phyloP scores from a whole-genome alignment of 2,888 invertebrate genomes.

The Idaea biselata region DNA sequence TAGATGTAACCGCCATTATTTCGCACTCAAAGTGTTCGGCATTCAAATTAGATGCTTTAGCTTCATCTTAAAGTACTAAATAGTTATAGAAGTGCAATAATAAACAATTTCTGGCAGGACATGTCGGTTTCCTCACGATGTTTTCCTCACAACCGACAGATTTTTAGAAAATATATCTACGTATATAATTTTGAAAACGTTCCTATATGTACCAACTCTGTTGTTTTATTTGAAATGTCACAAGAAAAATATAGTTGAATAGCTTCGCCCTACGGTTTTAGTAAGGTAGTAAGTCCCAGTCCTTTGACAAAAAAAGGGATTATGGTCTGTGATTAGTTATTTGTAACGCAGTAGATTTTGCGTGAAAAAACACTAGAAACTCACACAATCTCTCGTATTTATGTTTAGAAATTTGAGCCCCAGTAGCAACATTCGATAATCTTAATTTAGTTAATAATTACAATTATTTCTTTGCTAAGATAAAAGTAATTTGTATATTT shows the following conservation, averaged over 20 bases:
- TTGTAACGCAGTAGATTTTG: not conserved
- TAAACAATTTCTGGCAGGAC: not conserved
- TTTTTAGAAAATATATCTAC: not conserved
- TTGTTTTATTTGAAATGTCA: not conserved
- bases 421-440: not conserved
- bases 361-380: not conserved
- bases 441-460: no score
- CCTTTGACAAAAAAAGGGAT: no score
- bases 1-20: not conserved
- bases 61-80: not conserved
- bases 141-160: not conserved
- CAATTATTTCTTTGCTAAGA: not conserved
- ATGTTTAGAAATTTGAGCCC: not conserved
- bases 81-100: not conserved
- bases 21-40: not conserved
- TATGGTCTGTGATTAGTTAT: no score
- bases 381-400: not conserved
- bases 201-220: not conserved
- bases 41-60: not conserved
- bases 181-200: not conserved
- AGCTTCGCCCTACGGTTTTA: no score
- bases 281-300: no score
- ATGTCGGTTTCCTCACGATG: no score
- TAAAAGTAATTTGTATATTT: conserved; percentile 32
- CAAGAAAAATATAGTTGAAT: no score